phyloP scores from a whole-genome alignment of 2,113 vertebrate species.

The Acinonyx jubatus region DNA sequence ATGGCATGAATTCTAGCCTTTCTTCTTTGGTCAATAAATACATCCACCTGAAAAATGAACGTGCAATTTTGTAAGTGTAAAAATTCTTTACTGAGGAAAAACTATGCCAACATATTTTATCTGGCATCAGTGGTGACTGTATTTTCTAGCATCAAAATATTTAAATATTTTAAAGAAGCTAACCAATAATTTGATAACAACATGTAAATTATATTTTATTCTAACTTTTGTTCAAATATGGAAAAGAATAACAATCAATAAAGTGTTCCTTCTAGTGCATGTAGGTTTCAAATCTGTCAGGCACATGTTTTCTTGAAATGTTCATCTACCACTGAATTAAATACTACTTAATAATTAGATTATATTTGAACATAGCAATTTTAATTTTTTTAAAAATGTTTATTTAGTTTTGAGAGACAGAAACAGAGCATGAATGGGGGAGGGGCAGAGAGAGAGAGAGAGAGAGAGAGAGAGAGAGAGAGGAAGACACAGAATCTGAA shows the following conservation, averaged over 20 bases:
- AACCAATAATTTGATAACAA: not conserved
- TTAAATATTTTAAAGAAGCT: not conserved
- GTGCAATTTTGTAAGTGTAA: not conserved
- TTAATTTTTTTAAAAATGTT: not conserved
- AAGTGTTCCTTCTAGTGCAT: not conserved
- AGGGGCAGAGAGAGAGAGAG: too few relatives aligned
- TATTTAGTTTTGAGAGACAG: too few relatives aligned
- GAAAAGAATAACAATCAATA: not conserved
- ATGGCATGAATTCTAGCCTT: not conserved
- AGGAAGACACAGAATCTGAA: too few relatives aligned
- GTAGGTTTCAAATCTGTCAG: not conserved
- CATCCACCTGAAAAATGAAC: not conserved
- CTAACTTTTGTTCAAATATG: not conserved
- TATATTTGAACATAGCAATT: not conserved
- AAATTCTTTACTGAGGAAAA: not conserved
- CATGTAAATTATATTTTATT: constrained; percentile 6
- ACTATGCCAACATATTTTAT: not conserved
- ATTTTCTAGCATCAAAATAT: not conserved
- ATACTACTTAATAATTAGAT: not conserved
- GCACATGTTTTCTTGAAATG: not conserved
- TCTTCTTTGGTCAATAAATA: not conserved
- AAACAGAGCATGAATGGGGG: too few relatives aligned
- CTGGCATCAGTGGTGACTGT: not conserved
- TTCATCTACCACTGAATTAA: not conserved
- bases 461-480: too few relatives aligned